Conservation (phyloP, 2,888 invertebrate genomes). For the Adelphocoris suturalis region DNA sequence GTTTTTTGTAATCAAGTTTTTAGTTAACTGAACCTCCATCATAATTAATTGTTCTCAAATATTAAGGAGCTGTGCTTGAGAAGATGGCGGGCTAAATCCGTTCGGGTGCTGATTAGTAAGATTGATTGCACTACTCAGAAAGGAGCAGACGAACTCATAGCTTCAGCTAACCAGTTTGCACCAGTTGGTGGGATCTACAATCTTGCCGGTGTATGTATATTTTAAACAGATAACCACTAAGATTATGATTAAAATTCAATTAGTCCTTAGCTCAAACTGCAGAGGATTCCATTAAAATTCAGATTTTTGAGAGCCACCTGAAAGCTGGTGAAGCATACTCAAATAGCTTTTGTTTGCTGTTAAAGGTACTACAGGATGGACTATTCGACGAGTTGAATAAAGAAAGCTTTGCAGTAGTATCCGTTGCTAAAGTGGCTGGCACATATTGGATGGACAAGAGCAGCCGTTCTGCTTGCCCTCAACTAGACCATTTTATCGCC, state of each 20-base stretch:
- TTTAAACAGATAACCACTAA: too few species aligned
- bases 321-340: neutral
- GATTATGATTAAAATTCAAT: too few species aligned
- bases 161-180: conserved; percentile 78
- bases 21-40: too few species aligned
- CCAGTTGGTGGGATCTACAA: conserved; percentile 92
- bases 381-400: conserved; percentile 82
- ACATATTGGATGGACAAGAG: conserved; percentile 90
- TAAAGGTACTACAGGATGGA: neutral
- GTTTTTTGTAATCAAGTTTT: too few species aligned
- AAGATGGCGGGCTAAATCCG: conserved; percentile 81
- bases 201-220: conserved; percentile 87
- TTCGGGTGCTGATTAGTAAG: conserved; percentile 79
- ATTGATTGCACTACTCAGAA: conserved; percentile 78
- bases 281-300: neutral
- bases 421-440: conserved; percentile 91
- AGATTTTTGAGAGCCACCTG: neutral
- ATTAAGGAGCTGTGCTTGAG: neutral
- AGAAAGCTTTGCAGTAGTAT: conserved; percentile 89
- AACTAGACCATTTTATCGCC: conserved; percentile 94
- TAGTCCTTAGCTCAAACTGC: neutral
- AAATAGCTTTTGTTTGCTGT: neutral
- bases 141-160: conserved; percentile 79
- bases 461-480: conserved; percentile 87
- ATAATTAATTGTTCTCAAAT: neutral